phyloP scores from a whole-genome alignment of 2,113 vertebrate species.

The Pterophyllum scalare region DNA sequence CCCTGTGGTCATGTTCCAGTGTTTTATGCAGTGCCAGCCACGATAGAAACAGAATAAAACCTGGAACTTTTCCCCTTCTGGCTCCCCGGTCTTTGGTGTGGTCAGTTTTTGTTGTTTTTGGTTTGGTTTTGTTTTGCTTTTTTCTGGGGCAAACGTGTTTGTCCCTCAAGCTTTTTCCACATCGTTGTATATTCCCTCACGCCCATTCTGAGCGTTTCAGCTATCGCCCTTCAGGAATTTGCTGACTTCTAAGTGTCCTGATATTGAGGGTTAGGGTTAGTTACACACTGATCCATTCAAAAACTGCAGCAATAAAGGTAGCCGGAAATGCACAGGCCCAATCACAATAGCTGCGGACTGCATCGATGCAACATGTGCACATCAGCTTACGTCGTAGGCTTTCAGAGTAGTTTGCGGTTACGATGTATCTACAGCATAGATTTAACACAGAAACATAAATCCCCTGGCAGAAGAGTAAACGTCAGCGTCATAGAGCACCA shows the following conservation, averaged over 20 bases:
- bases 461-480: slow-evolving; percentile 31
- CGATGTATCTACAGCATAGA: no score
- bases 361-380: background rate
- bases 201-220: background rate
- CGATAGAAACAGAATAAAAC: background rate
- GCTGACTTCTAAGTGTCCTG: background rate
- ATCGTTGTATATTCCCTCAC: background rate
- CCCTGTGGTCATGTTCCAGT: background rate
- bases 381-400: no score
- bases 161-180: background rate
- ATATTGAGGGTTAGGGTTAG: background rate
- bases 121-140: background rate
- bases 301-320: background rate
- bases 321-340: background rate
- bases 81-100: background rate
- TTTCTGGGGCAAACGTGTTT: background rate
- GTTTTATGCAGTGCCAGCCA: background rate
- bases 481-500: slow-evolving; percentile 10
- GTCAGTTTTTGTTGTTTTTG: background rate
- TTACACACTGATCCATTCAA: slow-evolving; percentile 2
- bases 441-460: no score
- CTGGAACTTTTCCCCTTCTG: background rate
- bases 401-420: no score
- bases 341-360: background rate
- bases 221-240: background rate